Conservation (phyloP, 1,140 invertebrate species). For the Aphis craccivora region DNA sequence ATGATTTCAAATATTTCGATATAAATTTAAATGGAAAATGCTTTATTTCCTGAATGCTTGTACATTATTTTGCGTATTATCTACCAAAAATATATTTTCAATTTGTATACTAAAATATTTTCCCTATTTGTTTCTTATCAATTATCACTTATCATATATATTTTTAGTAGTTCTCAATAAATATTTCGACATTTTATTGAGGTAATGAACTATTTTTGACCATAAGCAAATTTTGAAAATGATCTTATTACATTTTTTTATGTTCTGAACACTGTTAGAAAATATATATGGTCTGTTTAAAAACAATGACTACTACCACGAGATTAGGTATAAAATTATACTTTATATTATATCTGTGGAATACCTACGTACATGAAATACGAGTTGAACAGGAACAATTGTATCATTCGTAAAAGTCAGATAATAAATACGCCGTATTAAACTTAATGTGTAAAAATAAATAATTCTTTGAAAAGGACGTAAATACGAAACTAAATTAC, state of each 20-base stretch:
- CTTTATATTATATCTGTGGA: too few species aligned
- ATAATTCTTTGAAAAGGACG: not conserved
- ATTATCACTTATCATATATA: too few species aligned
- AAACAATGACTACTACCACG: too few species aligned
- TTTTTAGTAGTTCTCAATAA: not conserved
- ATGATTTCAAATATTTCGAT: not conserved
- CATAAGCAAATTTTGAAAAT: too few species aligned
- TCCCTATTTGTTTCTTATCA: too few species aligned
- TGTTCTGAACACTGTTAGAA: too few species aligned
- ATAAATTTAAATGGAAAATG: not conserved
- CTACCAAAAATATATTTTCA: not conserved
- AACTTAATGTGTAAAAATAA: too few species aligned
- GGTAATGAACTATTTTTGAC: too few species aligned
- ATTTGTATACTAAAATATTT: not conserved
- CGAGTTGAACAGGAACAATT: not conserved
- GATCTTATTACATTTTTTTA: too few species aligned
- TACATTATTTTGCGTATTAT: not conserved
- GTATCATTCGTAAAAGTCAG: not conserved
- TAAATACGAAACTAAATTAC: not conserved
- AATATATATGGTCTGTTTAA: too few species aligned
- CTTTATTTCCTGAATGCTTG: not conserved
- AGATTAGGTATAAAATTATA: too few species aligned
- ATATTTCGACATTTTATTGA: not conserved
- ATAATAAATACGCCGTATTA: not conserved
- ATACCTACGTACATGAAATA: not conserved